Percentiles rank a stretch among this genome's conserved stretches.
phyloP scores from a whole-genome alignment of 1,140 invertebrate species.

The Gryon sp. region DNA sequence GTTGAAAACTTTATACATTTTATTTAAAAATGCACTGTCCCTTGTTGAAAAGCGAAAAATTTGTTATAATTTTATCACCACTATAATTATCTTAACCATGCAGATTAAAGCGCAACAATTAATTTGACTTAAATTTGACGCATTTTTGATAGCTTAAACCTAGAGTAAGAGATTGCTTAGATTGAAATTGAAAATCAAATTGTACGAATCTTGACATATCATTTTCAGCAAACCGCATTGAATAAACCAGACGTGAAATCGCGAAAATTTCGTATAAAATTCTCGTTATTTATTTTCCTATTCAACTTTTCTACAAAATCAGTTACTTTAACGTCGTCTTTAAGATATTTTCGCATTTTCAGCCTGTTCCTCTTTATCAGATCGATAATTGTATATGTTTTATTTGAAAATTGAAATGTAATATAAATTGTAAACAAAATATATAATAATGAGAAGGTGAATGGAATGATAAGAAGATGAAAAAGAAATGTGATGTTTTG shows the following conservation, averaged over 20 bases:
- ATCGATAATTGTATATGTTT: too few relatives aligned
- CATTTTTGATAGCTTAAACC: slow-evolving; percentile 2
- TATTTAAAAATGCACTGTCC: slow-evolving; percentile 32
- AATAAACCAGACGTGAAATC: slow-evolving; percentile 21
- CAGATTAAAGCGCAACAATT: neutral
- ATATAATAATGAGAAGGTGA: neutral
- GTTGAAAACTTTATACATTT: too few relatives aligned
- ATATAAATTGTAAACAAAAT: neutral
- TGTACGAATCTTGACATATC: too few relatives aligned
- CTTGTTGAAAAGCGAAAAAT: neutral
- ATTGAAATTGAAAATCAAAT: too few relatives aligned
- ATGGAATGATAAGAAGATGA: slow-evolving; percentile 32
- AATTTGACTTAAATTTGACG: neutral
- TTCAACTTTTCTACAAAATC: slow-evolving; percentile 35
- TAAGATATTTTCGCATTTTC: slow-evolving; percentile 10
- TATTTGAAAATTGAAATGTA: too few relatives aligned
- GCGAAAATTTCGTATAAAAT: slow-evolving; percentile 57
- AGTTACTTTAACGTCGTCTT: slow-evolving; percentile 28
- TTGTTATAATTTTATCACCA: too few relatives aligned
- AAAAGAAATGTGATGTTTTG: slow-evolving; percentile 31
- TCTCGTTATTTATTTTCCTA: slow-evolving; percentile 44
- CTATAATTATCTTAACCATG: slow-evolving; percentile 13
- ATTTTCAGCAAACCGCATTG: slow-evolving; percentile 16
- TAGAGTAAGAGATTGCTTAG: neutral
- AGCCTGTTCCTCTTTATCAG: too few relatives aligned